Percentiles rank a stretch among this genome's conserved stretches.
phyloP scores from a whole-genome alignment of 2,113 vertebrate genomes.

The Neolamprologus hecqui region DNA sequence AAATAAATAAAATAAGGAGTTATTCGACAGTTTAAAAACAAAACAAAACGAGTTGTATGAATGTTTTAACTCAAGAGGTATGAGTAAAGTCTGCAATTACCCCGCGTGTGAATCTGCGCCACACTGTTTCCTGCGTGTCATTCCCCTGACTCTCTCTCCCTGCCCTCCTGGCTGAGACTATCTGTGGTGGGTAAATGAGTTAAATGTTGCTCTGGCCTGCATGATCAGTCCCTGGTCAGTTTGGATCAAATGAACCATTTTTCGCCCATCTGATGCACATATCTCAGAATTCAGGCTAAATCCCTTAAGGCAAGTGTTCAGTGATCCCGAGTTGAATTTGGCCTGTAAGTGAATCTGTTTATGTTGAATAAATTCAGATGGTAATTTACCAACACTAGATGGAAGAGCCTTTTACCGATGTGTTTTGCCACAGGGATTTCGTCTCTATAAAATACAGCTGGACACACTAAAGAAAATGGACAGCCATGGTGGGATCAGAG shows the following conservation, averaged over 20 bases:
- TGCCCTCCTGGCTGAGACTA: neutral
- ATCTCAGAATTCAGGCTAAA: neutral
- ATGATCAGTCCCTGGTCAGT: neutral
- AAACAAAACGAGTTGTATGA: neutral
- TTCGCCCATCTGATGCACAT: neutral
- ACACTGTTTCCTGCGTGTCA: neutral
- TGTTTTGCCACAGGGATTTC: neutral
- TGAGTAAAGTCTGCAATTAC: neutral
- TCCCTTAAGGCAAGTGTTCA: neutral
- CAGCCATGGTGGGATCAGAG: neutral
- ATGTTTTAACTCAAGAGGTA: neutral
- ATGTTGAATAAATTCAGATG: neutral
- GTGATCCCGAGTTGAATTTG: neutral
- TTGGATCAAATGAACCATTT: neutral
- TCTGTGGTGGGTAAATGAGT: neutral
- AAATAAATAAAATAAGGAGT: neutral
- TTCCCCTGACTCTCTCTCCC: neutral
- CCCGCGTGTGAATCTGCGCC: neutral
- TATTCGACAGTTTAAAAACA: neutral
- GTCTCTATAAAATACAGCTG: neutral
- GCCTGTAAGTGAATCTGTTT: neutral
- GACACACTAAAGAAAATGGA: neutral
- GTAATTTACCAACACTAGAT: neutral
- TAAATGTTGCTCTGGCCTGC: neutral
- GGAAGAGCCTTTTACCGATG: neutral